A percentile compares a stretch with the other conserved stretches of the same genome.
These are phyloP conservation scores for Psophia crepitans DNA, from an alignment of 2,113 vertebrate species.

Conservation along the genomic window DNA sequence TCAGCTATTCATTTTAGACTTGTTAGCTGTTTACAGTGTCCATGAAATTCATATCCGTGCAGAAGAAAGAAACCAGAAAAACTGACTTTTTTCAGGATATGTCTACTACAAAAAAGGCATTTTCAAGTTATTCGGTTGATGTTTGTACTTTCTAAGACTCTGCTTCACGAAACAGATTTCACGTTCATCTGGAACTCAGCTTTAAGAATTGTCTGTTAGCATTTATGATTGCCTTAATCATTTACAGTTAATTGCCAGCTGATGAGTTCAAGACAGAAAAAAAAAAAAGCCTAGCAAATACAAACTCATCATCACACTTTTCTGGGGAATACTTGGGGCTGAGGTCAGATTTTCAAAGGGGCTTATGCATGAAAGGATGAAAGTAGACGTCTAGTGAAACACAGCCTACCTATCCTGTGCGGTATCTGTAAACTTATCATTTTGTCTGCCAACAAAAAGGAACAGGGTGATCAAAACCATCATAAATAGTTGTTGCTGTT, in stretches of 20 bases:
- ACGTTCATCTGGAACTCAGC: neutral
- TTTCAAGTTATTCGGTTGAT: neutral
- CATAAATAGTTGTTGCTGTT: neutral
- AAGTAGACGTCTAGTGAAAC: neutral
- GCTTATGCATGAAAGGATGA: neutral
- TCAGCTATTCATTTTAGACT: neutral
- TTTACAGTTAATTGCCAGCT: neutral
- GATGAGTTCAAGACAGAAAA: neutral
- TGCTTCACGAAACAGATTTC: neutral
- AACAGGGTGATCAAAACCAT: neutral
- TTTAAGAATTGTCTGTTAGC: neutral
- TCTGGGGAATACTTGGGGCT: neutral
- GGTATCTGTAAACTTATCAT: neutral
- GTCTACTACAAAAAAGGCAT: neutral
- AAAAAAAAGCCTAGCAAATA: neutral
- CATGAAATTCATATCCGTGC: neutral
- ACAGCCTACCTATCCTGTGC: neutral
- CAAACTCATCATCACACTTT: neutral
- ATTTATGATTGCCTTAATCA: neutral
- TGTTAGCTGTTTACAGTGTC: neutral
- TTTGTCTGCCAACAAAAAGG: neutral
- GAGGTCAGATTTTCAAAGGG: neutral
- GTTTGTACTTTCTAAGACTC: neutral
- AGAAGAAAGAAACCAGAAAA: neutral
- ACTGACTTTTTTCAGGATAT: neutral